phyloP scores from a whole-genome alignment of 2,113 vertebrate genomes.

The Crotalus helleri region DNA sequence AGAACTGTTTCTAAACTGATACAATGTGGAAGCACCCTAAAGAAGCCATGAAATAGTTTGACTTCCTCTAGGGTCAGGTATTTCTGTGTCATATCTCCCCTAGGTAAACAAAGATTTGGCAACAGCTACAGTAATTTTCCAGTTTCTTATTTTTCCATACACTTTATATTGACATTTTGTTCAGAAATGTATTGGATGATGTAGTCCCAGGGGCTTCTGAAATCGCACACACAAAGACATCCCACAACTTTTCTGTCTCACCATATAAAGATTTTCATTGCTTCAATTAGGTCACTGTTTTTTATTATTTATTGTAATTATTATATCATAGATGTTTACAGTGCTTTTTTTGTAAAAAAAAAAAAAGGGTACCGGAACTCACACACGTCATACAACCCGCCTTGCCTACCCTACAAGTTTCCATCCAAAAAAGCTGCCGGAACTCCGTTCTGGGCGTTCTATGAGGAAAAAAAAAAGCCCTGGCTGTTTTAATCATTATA shows the following conservation, averaged over 20 bases:
- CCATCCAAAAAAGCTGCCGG: too few relatives aligned
- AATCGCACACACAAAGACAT: background rate
- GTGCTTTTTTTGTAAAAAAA: too few relatives aligned
- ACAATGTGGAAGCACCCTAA: background rate
- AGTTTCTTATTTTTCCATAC: background rate
- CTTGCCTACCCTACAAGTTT: too few relatives aligned
- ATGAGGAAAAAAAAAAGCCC: too few relatives aligned
- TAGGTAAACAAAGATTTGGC: background rate
- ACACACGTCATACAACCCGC: too few relatives aligned
- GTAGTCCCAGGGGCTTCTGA: background rate
- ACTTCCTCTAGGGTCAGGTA: background rate
- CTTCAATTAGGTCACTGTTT: background rate
- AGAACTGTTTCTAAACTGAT: background rate
- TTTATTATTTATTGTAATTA: background rate
- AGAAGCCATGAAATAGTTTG: background rate
- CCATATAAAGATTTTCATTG: background rate
- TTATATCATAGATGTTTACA: background rate
- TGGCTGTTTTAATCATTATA: background rate
- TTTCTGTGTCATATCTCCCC: constrained; percentile 20
- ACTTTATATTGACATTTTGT: background rate
- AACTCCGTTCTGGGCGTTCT: too few relatives aligned
- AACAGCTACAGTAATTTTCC: background rate
- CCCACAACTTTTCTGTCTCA: background rate
- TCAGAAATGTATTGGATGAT: background rate
- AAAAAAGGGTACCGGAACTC: too few relatives aligned